Evolutionary conservation across 1,140 invertebrate species (phyloP), one percentile per base, ranked within the genome.

Genomic region (Macrobrachium rosenbergii): DNA sequence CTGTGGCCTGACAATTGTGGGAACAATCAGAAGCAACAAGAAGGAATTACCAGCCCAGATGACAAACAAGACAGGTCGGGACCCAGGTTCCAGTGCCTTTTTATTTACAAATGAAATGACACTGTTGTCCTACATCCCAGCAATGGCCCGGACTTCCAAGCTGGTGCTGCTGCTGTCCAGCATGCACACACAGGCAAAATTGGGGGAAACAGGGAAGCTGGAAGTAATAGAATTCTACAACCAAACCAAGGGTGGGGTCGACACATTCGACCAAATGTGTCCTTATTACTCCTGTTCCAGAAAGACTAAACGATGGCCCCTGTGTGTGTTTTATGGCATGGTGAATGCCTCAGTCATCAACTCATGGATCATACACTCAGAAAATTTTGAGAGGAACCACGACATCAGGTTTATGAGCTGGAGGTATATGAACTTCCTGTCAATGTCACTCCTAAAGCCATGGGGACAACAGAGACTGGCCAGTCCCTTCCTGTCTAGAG

Each of bases 41-140:
- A n/a, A n/a, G 28, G 28, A 37, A 3, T 37, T 37, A 37, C 28
- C 28, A 37, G 28, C 28, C 28, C 28, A 37, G 28, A 37, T 3
- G 28, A 37, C 28, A 37, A n/a, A 37, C 28, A 3, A 37, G 28
- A 37, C 28, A 37, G 3, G 28, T 37, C 73, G 17, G 17, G 52
- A 7, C 37, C 75, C 75, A 77, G 75, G 75, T 77, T 77, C 75
- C 37, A 77, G 75, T 45, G 37, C 75, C 75, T 77, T 77, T 43
- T 77, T 77, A 45, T 77, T 77, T 77, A 77, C 75, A 28, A 77
- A 77, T 28, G 75, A 77, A 17, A 77, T 77, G 75, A 21, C 75
- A 77, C 6, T 7, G 75, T 2, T 59, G 52, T 77, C 75, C 28
- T 45, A 77, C 21, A 45, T 77, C 14, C 23, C 6, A 14, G 21